phyloP scores from a whole-genome alignment of 2,888 invertebrate species.

The Cryptocephalus primarius region DNA sequence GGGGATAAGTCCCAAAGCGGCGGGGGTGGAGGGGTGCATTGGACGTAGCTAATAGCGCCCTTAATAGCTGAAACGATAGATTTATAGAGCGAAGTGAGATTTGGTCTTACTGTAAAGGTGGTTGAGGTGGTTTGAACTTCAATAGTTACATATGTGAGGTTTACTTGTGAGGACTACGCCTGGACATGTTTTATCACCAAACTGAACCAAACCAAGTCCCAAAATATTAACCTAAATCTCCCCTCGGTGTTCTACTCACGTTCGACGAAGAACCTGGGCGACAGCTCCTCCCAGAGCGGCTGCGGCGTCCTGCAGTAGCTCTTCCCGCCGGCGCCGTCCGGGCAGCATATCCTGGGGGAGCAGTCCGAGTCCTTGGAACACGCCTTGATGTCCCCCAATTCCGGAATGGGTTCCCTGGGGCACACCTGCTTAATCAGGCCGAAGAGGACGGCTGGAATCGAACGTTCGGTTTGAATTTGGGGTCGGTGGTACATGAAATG shows the following conservation, averaged over 20 bases:
- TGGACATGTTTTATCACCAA: too few species aligned
- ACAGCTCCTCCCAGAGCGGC: slow-evolving; percentile 52
- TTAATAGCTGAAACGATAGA: slow-evolving; percentile 30
- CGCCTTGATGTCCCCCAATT: slow-evolving; percentile 57
- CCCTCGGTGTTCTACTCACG: slow-evolving; percentile 44
- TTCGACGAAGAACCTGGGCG: slow-evolving; percentile 49
- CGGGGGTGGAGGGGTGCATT: slow-evolving; percentile 60
- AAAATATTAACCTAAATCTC: too few species aligned
- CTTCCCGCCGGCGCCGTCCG: slow-evolving; percentile 46
- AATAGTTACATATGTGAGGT: not conserved
- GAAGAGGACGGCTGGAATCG: slow-evolving; percentile 47
- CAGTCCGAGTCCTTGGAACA: slow-evolving; percentile 61
- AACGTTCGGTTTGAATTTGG: not conserved
- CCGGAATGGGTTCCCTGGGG: slow-evolving; percentile 55
- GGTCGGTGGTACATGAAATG: too few species aligned
- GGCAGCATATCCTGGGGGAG: slow-evolving; percentile 66
- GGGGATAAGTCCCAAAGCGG: slow-evolving; percentile 60
- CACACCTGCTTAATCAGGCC: slow-evolving; percentile 62
- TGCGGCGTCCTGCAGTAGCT: slow-evolving; percentile 63
- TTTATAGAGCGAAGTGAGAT: not conserved
- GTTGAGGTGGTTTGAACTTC: too few species aligned
- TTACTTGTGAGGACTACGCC: too few species aligned
- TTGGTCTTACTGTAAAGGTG: not conserved
- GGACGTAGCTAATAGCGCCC: slow-evolving; percentile 49
- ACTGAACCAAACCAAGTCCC: too few species aligned